phyloP scores from a whole-genome alignment of 1,140 invertebrate genomes.

The Latrodectus geometricus region DNA sequence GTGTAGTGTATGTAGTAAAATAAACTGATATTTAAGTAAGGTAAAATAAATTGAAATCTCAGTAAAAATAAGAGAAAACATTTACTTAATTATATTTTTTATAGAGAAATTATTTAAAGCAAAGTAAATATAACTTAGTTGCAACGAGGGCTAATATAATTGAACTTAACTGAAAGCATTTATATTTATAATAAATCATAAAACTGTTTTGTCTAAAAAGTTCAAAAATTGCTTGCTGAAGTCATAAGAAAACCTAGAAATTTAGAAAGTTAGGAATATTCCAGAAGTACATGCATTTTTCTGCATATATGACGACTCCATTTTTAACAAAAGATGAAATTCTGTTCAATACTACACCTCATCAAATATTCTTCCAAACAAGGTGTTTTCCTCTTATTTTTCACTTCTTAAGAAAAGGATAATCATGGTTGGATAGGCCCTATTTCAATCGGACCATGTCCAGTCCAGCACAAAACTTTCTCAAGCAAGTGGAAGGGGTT shows the following conservation, averaged over 20 bases:
- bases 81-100: too few species aligned
- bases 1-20: too few species aligned
- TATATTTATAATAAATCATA: too few species aligned
- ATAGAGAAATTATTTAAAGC: too few species aligned
- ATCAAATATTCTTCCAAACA: conserved; percentile 55
- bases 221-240: background rate
- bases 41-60: too few species aligned
- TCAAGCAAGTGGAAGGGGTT: conserved; percentile 27
- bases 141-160: too few species aligned
- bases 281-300: background rate
- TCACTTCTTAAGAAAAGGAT: conserved; percentile 39
- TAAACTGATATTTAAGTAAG: too few species aligned
- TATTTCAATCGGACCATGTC: conserved; percentile 56
- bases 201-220: too few species aligned
- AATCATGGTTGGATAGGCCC: conserved; percentile 29
- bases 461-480: conserved; percentile 22
- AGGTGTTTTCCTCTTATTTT: conserved; percentile 54
- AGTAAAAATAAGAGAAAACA: too few species aligned
- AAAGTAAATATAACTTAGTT: too few species aligned
- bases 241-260: background rate
- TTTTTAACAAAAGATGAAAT: conserved; percentile 26
- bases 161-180: too few species aligned
- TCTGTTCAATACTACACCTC: conserved; percentile 27
- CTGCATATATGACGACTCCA: conserved; percentile 29
- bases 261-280: background rate